Evolutionary conservation across 2,113 vertebrate genomes (phyloP).

Genomic region (Ceyx cyanopectus): DNA sequence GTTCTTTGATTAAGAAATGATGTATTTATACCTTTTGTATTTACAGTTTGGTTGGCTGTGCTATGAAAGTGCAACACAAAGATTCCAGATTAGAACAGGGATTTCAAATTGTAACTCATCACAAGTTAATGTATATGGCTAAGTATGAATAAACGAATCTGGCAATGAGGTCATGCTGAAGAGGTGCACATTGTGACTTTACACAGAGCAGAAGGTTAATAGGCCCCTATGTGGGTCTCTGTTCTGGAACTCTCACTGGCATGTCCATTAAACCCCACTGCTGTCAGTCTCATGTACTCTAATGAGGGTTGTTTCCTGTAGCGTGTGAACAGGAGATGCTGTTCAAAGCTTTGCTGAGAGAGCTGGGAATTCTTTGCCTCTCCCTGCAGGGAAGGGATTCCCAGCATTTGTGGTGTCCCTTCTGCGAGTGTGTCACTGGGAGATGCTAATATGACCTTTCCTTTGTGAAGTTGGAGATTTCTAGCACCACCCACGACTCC

Average conservation of each 20-base stretch:
- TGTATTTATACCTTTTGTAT: background rate
- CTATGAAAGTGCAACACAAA: background rate
- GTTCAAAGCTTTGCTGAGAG: background rate
- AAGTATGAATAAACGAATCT: background rate
- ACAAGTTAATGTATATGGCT: background rate
- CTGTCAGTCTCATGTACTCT: background rate
- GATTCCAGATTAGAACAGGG: background rate
- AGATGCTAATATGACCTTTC: slow-evolving; percentile 51
- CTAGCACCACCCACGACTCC: slow-evolving; percentile 19
- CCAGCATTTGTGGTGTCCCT: background rate
- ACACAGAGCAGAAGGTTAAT: slow-evolving; percentile 10
- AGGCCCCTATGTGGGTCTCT: background rate
- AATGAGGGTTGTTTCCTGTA: background rate
- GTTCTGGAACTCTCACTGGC: background rate
- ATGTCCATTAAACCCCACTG: background rate
- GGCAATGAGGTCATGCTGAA: background rate
- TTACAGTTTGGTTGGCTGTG: background rate
- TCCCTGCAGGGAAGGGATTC: background rate
- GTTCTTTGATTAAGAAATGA: background rate
- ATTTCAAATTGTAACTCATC: background rate
- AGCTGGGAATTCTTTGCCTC: background rate
- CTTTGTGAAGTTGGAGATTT: slow-evolving; percentile 61
- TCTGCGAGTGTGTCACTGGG: background rate
- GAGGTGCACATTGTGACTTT: background rate
- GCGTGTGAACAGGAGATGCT: background rate